These are phyloP conservation scores for Lamellibrachia satsuma DNA, from an alignment of 2,888 invertebrate genomes.

Conservation along the genomic window DNA sequence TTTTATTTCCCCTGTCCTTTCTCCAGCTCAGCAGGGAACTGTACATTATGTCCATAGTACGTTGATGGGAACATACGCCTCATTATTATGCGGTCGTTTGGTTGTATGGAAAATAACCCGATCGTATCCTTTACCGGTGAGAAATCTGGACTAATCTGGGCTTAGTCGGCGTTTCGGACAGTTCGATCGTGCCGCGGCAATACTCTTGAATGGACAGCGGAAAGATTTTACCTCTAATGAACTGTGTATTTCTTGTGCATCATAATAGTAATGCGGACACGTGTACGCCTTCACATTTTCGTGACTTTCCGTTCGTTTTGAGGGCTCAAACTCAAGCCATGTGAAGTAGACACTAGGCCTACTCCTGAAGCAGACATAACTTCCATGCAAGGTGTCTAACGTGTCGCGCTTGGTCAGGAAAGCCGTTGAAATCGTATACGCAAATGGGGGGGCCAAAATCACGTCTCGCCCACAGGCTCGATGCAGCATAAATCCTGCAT, in stretches of 20 bases:
- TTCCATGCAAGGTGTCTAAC: neutral
- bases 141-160: slow-evolving; percentile 13
- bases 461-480: neutral
- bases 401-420: neutral
- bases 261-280: neutral
- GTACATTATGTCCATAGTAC: neutral
- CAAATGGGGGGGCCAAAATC: neutral
- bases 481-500: neutral
- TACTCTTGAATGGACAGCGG: neutral
- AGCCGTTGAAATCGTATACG: neutral
- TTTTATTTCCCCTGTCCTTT: neutral
- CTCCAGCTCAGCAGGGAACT: neutral
- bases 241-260: neutral
- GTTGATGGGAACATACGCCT: neutral
- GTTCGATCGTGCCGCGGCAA: neutral
- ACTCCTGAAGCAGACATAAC: neutral
- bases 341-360: neutral
- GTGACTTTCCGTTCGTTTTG: neutral
- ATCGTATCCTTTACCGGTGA: neutral
- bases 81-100: neutral
- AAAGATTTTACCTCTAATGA: neutral
- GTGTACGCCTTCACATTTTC: neutral
- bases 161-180: neutral
- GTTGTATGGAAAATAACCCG: neutral
- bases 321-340: neutral